Conservation (phyloP, 2,113 vertebrate genomes). For the Nipponia nippon region DNA sequence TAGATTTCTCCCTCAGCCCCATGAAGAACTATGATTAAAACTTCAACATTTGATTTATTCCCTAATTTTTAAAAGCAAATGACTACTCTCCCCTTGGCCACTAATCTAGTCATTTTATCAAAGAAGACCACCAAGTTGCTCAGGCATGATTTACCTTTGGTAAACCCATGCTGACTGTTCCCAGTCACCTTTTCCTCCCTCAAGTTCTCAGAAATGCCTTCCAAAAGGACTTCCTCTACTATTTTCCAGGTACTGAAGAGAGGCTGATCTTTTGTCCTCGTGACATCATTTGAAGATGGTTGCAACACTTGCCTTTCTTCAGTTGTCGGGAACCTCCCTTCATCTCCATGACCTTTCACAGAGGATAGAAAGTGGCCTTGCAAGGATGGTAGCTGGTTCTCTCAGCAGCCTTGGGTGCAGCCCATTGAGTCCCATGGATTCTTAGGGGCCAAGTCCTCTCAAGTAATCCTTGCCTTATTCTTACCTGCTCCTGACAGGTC, state of each 20-base stretch:
- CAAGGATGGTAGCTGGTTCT: not conserved
- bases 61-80: not conserved
- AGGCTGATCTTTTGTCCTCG: not conserved
- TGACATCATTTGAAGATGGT: not conserved
- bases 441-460: not conserved
- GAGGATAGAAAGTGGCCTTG: not conserved
- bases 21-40: not conserved
- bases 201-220: not conserved
- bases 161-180: not conserved
- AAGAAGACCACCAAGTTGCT: not conserved
- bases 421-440: not conserved
- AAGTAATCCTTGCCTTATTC: not conserved
- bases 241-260: not conserved
- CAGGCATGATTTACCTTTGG: not conserved
- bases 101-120: not conserved
- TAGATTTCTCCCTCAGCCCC: not conserved
- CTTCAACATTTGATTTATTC: not conserved
- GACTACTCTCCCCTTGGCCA: not conserved
- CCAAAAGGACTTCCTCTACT: not conserved
- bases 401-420: not conserved
- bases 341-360: not conserved
- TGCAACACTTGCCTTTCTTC: not conserved
- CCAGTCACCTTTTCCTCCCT: not conserved
- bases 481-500: not conserved
- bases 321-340: not conserved